Evolutionary conservation across 2,113 vertebrate genomes (phyloP).

Genomic region (Pseudorasbora parva): DNA sequence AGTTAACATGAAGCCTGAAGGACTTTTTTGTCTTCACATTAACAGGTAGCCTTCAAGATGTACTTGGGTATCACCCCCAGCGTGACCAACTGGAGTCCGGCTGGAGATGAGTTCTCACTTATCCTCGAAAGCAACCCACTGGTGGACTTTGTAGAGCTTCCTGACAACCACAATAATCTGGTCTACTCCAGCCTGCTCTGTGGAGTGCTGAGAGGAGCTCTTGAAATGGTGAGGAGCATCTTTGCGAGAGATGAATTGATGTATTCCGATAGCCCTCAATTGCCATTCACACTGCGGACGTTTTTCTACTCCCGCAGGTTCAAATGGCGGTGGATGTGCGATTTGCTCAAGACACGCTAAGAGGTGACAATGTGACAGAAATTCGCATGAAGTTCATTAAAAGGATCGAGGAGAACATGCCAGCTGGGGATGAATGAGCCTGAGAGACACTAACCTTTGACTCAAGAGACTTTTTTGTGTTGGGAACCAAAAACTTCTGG

Average conservation of each 20-base stretch:
- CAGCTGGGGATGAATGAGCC: slow-evolving; percentile 92
- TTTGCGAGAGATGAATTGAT: not conserved
- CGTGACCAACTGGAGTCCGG: slow-evolving; percentile 98
- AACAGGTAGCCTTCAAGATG: slow-evolving; percentile 97
- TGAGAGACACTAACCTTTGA: slow-evolving; percentile 2
- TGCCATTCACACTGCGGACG: not conserved
- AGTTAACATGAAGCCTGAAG: not conserved
- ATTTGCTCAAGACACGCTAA: slow-evolving; percentile 93
- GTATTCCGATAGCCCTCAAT: not conserved
- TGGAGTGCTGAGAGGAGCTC: slow-evolving; percentile 91
- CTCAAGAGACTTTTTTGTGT: slow-evolving; percentile 26
- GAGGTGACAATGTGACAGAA: slow-evolving; percentile 95
- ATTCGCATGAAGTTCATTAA: slow-evolving; percentile 98
- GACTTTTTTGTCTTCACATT: not conserved
- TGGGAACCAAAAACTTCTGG: slow-evolving; percentile 7
- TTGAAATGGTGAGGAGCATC: slow-evolving; percentile 91
- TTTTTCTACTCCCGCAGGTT: slow-evolving; percentile 76
- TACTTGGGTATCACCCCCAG: slow-evolving; percentile 96
- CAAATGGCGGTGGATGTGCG: slow-evolving; percentile 99
- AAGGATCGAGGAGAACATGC: slow-evolving; percentile 96
- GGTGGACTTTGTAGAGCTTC: slow-evolving; percentile 98
- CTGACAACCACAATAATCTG: slow-evolving; percentile 93
- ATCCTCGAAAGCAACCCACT: slow-evolving; percentile 96
- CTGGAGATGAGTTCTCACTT: slow-evolving; percentile 96
- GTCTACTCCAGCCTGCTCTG: slow-evolving; percentile 96